These are phyloP conservation scores for Periplaneta americana DNA, from an alignment of 1,140 invertebrate genomes.

Conservation along the genomic window DNA sequence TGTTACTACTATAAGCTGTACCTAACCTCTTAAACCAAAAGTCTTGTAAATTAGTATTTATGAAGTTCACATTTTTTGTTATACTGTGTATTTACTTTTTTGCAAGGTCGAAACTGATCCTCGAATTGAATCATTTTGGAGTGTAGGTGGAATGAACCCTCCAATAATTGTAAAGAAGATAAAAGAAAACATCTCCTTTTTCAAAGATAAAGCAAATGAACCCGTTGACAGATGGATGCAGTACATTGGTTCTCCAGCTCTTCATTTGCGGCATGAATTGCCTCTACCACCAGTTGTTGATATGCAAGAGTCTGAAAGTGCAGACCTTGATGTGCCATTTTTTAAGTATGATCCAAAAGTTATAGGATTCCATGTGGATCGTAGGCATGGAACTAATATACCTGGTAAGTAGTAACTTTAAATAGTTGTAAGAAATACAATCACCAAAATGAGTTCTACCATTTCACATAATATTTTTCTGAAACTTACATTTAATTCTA, in stretches of 20 bases:
- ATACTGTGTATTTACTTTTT: constrained; percentile 13
- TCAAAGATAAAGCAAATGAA: constrained; percentile 41
- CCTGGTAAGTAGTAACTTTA: constrained; percentile 54
- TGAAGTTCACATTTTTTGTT: neutral
- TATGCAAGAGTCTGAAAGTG: constrained; percentile 47
- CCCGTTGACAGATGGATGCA: constrained; percentile 57
- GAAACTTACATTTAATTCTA: no score
- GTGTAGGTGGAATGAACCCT: constrained; percentile 58
- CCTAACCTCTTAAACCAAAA: no score
- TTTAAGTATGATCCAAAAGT: constrained; percentile 50
- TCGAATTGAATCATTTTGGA: constrained; percentile 75
- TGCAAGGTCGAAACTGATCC: constrained; percentile 63
- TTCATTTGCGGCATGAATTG: constrained; percentile 55
- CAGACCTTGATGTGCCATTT: constrained; percentile 45
- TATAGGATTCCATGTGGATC: constrained; percentile 44
- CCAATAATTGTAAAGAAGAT: constrained; percentile 37
- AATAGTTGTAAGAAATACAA: no score
- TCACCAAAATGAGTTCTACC: no score
- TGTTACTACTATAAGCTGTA: no score
- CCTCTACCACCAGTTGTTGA: constrained; percentile 58
- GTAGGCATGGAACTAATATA: constrained; percentile 60
- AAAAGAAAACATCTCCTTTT: constrained; percentile 31
- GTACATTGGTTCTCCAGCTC: constrained; percentile 54
- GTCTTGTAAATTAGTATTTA: no score
- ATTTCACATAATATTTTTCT: no score